Base-by-base conservation (phyloP, 92 coral and sea anemone genomes). In the Paragorgia papillata region DNA sequence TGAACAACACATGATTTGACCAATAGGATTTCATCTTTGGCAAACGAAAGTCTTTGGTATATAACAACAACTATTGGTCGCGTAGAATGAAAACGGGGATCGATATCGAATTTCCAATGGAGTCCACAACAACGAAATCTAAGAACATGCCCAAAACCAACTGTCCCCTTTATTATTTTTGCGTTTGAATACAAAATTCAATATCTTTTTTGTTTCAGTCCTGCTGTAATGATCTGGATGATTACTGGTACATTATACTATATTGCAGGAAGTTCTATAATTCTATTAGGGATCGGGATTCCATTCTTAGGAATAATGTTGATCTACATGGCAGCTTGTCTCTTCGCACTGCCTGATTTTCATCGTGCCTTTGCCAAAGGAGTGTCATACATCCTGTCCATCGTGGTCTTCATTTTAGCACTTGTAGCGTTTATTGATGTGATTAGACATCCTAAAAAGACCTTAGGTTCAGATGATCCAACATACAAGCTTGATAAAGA, bases 321-420 rank as follows among this genome's bases (percentile, higher is more conserved):
- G 31, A 17, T 71, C 12, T 71, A 71, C 32, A 71, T 71, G 29
- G 78, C 78, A 19, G 40, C 57, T 17, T 71, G 78, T 35, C 24
- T 71, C 64, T 71, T 53, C n/a, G 54, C 78, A 18, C 19, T 30
- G 28, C 49, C 78, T 14, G 78, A 71, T 34, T 57, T 71, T 9
- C 78, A 71, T 54, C 63, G 78, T 71, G 78, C 64, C 26, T 53
- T 71, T 55, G 78, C 78, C 41, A 71, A 71, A 55, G 78, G 44
- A 32, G 64, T 46, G 9, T 53, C 78, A 0, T 71, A 71, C 43
- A 41, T 71, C 17, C 32, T 71, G 6, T 57, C 78, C 53, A 32
- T 71, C 25, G 9, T 31, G 25, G 58, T 54, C 25, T 71, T 71
- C 41, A 21, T 71, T 57, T 57, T 71, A 18, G 64, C 78, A 1